Conservation (phyloP, 1,140 invertebrate species). For the Cotesia glomerata region DNA sequence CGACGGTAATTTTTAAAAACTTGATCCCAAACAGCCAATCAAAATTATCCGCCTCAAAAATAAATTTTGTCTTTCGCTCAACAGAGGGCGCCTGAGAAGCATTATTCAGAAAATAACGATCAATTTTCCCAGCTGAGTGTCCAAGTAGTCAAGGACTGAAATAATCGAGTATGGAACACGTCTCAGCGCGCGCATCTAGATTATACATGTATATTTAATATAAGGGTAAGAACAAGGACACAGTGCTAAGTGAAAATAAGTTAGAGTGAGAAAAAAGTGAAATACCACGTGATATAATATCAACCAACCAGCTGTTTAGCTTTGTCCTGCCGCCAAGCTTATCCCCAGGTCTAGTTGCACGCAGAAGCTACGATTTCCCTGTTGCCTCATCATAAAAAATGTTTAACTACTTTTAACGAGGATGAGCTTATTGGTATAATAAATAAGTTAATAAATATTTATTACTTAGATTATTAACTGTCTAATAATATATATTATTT, state of each 20-base stretch:
- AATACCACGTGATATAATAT: conserved; percentile 57
- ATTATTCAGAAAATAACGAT: too few relatives aligned
- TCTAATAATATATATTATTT: conserved; percentile 16
- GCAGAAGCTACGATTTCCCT: conserved; percentile 59
- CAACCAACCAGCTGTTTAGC: conserved; percentile 66
- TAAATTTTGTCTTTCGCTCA: too few relatives aligned
- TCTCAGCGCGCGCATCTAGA: too few relatives aligned
- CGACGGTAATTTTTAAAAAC: too few relatives aligned
- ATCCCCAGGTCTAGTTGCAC: conserved; percentile 62
- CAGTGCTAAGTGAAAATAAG: background rate
- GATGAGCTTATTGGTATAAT: conserved; percentile 28
- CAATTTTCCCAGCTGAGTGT: too few relatives aligned
- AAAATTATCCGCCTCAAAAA: too few relatives aligned
- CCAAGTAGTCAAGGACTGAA: too few relatives aligned
- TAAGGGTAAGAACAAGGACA: background rate
- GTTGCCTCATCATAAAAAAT: conserved; percentile 40
- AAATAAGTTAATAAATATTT: conserved; percentile 36
- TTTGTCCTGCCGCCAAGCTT: conserved; percentile 70
- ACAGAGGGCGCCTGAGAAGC: too few relatives aligned
- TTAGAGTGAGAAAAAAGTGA: conserved; percentile 12
- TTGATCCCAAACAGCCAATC: too few relatives aligned
- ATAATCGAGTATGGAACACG: too few relatives aligned
- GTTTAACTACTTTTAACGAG: conserved; percentile 13
- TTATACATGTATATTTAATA: too few relatives aligned
- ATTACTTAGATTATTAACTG: conserved; percentile 3